Evolutionary conservation across 2,888 invertebrate genomes (phyloP), one percentile per base, ranked within the genome.

Genomic region (Diarsia rubi): DNA sequence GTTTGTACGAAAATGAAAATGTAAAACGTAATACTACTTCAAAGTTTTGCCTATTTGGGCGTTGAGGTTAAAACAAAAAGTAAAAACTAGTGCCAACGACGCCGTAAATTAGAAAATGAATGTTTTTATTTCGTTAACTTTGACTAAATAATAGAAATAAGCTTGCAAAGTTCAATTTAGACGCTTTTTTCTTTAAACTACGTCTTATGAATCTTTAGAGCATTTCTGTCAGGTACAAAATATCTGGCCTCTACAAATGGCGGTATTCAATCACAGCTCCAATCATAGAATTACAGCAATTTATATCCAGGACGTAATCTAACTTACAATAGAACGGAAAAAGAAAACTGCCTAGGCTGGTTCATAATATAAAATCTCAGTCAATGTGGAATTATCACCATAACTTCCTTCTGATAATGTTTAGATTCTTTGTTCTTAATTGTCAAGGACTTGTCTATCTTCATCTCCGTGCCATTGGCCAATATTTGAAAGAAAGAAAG

Each of bases 1-100:
- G 8, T 16, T 52, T n/a, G 0, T 42, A 11, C 6, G n/a, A 47
- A 37, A 31, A 11, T n/a, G 44, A 21, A 52, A 45, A 37, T 31
- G 24, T 64, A 12, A 8, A 31, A 59, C 12, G 2, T 64, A 24
- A 14, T 12, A 59, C 52, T 12, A 59, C 52, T 52, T 52, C 47
- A 31, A 42, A 21, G 16, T 42, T 63, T n/a, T 37, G 27, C 19
- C 2, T n/a, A 42, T 0, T 14, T 3, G 0, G 59, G 52, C 42
- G 82, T 71, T 69, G 81, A 82, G 81, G 81, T 82, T 82, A 82
- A 14, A 37, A 47, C 19, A 66, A 81, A 60, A 66, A 65, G 27
- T 12, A 65, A 57, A 62, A 62, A 62, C 4, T 45, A 37, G n/a
- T 63, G 66, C 64, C 64, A 54, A n/a, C 27, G 45, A 66, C 24